Base-by-base conservation (phyloP, 2,113 vertebrate genomes). In the Psephotus haematonotus region DNA sequence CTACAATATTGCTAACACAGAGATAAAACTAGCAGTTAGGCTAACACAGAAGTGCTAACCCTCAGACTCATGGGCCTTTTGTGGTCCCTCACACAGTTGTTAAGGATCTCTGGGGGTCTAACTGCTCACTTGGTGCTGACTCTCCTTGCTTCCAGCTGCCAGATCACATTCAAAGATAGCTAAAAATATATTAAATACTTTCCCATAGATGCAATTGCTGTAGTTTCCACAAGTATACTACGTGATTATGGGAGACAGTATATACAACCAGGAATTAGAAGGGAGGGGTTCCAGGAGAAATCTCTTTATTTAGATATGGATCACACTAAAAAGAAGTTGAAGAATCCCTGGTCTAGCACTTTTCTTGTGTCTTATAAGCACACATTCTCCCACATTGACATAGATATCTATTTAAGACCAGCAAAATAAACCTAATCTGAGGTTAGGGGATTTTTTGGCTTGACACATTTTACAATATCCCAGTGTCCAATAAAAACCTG, bases 111-210 rank as follows among this genome's bases (percentile, higher is more conserved):
- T 78, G 83, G 76, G 88, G 94, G 93, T 62, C 72, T 94, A 68
- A 86, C 65, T 82, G 80, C 86, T 92, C 95, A 79, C 82, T 79
- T 88, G 72, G 72, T 72, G 86, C 80, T 94, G 92, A 84, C 95
- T 87, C 82, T 87, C 80, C 83, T 49, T 47, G 29, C 78, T 89
- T 94, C 91, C 95, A 97, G 93, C 92, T 97, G 96, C 95, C 92
- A 92, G 91, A 93, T 93, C 88, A 84, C 90, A 96, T 95, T 96
- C 82, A 96, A 93, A 96, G 93, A 94, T 55, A 92, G 95, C 95
- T 97, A 97, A 97, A 96, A 97, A 97, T 97, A 97, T 14, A 97
- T 89, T 88, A 96, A 96, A 97, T 97, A 96, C 86, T 96, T 97
- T 96, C 96, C 96, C 96, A 95, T 94, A 86, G 93, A 94, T 92